These are phyloP conservation scores for Thryonomys swinderianus DNA, from an alignment of 2,113 vertebrate genomes.

Conservation along the genomic window DNA sequence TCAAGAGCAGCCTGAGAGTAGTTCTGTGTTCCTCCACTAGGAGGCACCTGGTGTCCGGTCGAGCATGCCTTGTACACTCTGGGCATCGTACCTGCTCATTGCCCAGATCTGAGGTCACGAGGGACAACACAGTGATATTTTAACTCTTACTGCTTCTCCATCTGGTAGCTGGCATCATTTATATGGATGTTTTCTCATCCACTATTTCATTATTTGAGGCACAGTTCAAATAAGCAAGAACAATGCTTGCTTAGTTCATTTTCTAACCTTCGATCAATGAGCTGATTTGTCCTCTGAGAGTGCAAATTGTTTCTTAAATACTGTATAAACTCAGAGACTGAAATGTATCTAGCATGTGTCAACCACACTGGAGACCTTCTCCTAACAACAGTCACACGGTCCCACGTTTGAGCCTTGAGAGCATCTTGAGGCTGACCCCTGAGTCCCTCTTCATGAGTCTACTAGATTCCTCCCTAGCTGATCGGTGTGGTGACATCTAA, in stretches of 20 bases:
- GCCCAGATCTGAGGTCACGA: background rate
- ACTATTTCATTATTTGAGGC: constrained; percentile 21
- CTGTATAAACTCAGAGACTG: background rate
- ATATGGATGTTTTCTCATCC: constrained; percentile 23
- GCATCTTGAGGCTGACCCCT: background rate
- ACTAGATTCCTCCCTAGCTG: background rate
- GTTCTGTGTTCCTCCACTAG: background rate
- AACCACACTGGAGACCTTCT: background rate
- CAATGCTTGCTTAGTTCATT: background rate
- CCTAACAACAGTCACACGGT: background rate
- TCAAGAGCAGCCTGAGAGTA: background rate
- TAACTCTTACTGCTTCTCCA: constrained; percentile 28
- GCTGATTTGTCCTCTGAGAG: constrained; percentile 4
- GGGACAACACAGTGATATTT: background rate
- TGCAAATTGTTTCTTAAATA: constrained; percentile 41
- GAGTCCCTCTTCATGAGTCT: background rate
- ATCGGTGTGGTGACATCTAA: background rate
- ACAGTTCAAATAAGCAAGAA: constrained; percentile 15
- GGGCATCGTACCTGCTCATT: background rate
- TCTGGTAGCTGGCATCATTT: background rate
- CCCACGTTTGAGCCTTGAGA: background rate
- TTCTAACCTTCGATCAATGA: constrained; percentile 42
- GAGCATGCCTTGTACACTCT: background rate
- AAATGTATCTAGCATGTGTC: background rate
- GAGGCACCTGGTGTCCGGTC: background rate